These are phyloP conservation scores for Temnopleurus reevesii DNA, from an alignment of 53 echinoderm and acorn worm species.

Conservation along the genomic window DNA sequence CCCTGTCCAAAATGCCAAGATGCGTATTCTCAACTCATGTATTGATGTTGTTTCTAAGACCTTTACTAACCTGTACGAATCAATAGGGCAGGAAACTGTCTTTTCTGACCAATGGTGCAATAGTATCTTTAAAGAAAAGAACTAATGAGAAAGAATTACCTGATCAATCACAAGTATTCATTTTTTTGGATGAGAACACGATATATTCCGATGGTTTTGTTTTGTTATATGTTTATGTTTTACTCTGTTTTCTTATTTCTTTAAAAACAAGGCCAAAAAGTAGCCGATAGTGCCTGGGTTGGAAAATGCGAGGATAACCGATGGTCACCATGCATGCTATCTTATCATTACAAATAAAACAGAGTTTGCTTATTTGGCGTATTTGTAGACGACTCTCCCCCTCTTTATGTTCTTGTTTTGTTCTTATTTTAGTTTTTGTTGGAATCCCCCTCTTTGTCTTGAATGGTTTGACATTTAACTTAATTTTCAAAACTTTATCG, in stretches of 20 bases:
- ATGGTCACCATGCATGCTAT: not conserved
- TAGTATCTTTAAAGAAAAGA: not conserved
- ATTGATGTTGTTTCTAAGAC: not conserved
- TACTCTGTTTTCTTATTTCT: not conserved
- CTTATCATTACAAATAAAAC: not conserved
- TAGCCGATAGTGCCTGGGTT: constrained; percentile 46
- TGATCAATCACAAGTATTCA: constrained; percentile 9
- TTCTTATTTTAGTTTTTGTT: not conserved
- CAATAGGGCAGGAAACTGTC: not conserved
- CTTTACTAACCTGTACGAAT: not conserved
- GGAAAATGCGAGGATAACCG: not conserved
- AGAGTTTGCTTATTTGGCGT: constrained; percentile 15
- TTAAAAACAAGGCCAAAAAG: constrained; percentile 54
- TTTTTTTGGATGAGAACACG: not conserved
- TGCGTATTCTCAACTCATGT: constrained; percentile 11
- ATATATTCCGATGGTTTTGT: not conserved
- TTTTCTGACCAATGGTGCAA: not conserved
- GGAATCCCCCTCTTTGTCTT: not conserved
- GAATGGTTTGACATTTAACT: not conserved
- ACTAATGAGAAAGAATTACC: not conserved
- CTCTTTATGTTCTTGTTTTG: not conserved
- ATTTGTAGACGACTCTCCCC: not conserved
- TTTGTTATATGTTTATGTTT: constrained; percentile 17
- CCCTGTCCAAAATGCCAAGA: not conserved
- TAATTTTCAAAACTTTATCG: not conserved